phyloP scores from a whole-genome alignment of 2,888 invertebrate species.

The Halictus ligatus region DNA sequence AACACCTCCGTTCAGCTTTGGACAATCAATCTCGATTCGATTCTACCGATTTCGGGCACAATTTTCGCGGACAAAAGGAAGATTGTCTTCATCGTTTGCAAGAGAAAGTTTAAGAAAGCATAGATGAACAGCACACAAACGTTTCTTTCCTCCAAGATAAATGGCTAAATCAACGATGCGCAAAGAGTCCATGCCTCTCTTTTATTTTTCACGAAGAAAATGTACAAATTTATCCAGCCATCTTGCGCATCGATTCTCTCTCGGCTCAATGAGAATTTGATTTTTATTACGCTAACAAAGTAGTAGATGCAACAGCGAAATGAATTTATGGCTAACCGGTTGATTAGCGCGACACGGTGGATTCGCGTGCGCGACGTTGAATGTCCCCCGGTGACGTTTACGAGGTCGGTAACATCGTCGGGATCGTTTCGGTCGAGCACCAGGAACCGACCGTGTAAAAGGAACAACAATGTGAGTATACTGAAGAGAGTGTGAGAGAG shows the following conservation, averaged over 20 bases:
- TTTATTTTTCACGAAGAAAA: neutral
- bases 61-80: neutral
- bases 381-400: constrained; percentile 44
- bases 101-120: no score
- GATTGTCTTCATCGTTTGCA: no score
- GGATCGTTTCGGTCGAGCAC: constrained; percentile 3
- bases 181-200: neutral
- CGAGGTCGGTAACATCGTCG: constrained; percentile 40
- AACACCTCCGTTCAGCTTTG: neutral
- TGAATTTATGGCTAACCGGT: constrained; percentile 57
- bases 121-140: no score
- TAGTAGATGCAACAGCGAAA: neutral
- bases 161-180: no score
- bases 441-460: neutral
- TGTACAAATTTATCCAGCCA: neutral
- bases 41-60: neutral
- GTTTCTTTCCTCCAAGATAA: no score
- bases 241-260: neutral
- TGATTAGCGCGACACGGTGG: constrained; percentile 55
- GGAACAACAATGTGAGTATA: neutral
- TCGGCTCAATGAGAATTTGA: neutral
- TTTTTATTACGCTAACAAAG: neutral
- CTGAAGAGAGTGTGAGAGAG: neutral
- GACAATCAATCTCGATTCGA: neutral
- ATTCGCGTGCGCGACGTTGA: constrained; percentile 47